These are phyloP conservation scores for Valencia hispanica DNA, from an alignment of 2,797 vertebrate species.

Conservation along the genomic window DNA sequence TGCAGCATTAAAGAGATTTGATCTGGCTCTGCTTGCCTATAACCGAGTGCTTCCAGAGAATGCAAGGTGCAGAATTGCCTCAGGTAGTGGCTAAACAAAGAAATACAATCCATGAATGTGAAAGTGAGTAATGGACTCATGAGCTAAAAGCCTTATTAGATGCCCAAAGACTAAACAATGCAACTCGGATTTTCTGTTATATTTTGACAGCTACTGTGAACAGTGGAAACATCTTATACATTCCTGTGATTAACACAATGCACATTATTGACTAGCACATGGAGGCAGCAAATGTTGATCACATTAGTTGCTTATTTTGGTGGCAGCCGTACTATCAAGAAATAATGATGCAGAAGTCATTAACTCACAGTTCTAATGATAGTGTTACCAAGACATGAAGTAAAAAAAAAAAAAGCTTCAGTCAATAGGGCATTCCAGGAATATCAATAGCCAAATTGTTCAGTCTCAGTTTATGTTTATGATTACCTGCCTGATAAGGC, in stretches of 20 bases:
- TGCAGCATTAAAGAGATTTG: conserved; percentile 2
- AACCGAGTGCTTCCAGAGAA: not conserved
- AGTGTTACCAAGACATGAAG: no score
- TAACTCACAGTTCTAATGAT: no score
- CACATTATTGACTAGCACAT: not conserved
- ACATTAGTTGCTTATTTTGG: not conserved
- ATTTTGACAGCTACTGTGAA: not conserved
- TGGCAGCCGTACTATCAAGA: not conserved
- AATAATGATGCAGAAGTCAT: not conserved
- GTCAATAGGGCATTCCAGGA: no score
- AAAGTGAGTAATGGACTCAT: conserved; percentile 3
- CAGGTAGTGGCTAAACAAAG: not conserved
- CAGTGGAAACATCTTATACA: not conserved
- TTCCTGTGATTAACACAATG: not conserved
- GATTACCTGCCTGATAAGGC: no score
- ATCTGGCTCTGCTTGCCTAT: not conserved
- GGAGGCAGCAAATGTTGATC: not conserved
- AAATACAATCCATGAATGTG: not conserved
- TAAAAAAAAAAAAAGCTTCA: no score
- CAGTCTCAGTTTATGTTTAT: no score
- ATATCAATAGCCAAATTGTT: no score
- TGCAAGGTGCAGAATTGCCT: not conserved
- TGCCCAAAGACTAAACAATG: not conserved
- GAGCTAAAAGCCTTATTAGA: not conserved
- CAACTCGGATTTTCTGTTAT: not conserved